Evolutionary conservation across 2,888 invertebrate genomes (phyloP), one percentile per base, ranked within the genome.

Genomic region (Podotricha telesiphe): DNA sequence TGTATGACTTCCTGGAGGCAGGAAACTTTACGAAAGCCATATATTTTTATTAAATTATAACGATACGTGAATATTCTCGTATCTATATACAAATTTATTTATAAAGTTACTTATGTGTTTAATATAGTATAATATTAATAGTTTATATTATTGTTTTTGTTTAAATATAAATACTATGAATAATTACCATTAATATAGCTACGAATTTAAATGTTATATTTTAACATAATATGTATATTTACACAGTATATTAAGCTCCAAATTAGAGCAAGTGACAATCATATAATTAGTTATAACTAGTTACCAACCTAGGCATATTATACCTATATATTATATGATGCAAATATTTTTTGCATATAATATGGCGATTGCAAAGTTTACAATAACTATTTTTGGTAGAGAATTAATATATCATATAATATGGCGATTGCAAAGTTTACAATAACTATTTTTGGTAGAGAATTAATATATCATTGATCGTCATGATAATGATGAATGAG

Each of bases 1-100:
- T 69, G 67, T 70, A 72, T 68, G 72, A 70, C 68, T 70, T 64
- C 50, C 70, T 65, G 63, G 62, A 58, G 70, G 59, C 59, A 63
- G 66, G 53, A 70, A 70, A 72, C 68, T 70, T 68, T 68, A 70
- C 68, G 70, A 66, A 51, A 45, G 51, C 56, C 56, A 68, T 69
- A 65, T 64, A 64, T 71, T 68, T 71, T 68, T 70, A 62, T 62
- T 62, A 62, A 62, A 62, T 66, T 70, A 66, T 70, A 66, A 70
- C 58, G 70, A 65, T 50, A 67, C 58, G 65, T 47, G 66, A 70
- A 70, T 64, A 59, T 65, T 65, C 34, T 53, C 61, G 62, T 61
- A 61, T 67, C 19, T 67, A 48, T 61, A 28, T 62, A 61, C 15
- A 48, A 37, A 34, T 62, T 34, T 48, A 37, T 48, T 34, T 62